Percentiles rank a stretch among this genome's conserved stretches.
These are phyloP conservation scores for Helogale parvula DNA, from an alignment of 2,113 vertebrate genomes.

Conservation along the genomic window DNA sequence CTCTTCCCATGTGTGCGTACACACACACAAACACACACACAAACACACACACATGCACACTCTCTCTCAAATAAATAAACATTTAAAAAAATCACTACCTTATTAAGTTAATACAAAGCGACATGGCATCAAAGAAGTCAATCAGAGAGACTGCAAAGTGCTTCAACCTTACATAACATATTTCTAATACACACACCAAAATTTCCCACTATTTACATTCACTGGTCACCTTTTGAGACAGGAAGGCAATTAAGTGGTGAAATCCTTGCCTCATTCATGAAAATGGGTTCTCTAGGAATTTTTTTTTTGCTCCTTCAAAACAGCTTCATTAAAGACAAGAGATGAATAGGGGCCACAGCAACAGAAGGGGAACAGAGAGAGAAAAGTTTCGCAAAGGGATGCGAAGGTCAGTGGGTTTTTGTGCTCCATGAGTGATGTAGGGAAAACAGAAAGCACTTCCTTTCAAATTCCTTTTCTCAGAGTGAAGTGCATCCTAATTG, in stretches of 20 bases:
- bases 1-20: too few relatives aligned
- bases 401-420: background rate
- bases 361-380: background rate
- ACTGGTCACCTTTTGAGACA: conserved; percentile 36
- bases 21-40: too few relatives aligned
- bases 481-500: conserved; percentile 32
- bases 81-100: background rate
- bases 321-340: background rate
- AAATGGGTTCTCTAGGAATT: background rate
- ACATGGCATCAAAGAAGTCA: background rate
- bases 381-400: background rate
- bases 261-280: background rate
- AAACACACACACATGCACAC: too few relatives aligned
- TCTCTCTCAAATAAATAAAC: too few relatives aligned
- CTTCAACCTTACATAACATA: background rate
- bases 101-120: background rate
- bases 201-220: background rate
- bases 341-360: background rate
- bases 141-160: background rate
- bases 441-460: background rate
- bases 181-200: background rate
- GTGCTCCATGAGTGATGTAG: background rate
- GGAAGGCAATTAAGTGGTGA: conserved; percentile 30
- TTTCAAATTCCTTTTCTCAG: conserved; percentile 33
- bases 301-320: conserved; percentile 33